phyloP scores from a whole-genome alignment of 2,888 invertebrate genomes.

The Macrophya annulata region DNA sequence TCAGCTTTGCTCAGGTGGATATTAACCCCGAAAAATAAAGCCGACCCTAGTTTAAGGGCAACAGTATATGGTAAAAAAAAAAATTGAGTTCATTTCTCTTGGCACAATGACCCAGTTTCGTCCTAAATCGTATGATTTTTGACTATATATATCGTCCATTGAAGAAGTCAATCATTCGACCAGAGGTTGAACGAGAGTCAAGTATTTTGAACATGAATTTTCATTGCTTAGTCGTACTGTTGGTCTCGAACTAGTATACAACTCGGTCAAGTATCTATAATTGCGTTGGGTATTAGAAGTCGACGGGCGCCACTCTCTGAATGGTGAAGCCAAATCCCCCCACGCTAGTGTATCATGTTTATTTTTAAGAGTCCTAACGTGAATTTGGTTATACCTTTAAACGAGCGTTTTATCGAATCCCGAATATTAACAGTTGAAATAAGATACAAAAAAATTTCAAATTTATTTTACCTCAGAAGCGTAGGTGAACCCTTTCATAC shows the following conservation, averaged over 20 bases:
- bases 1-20: not conserved
- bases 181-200: conserved; percentile 16
- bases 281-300: conserved; percentile 22
- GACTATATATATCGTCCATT: not conserved
- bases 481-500: not conserved
- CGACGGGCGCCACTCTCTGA: conserved; percentile 25
- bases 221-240: conserved; percentile 29
- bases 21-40: conserved; percentile 10
- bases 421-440: too few relatives aligned
- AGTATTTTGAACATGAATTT: conserved; percentile 35
- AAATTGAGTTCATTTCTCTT: not conserved
- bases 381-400: not conserved
- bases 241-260: conserved; percentile 19
- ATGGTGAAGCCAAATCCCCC: conserved; percentile 13
- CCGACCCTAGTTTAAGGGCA: not conserved
- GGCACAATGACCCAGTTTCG: not conserved
- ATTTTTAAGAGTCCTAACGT: conserved; percentile 11
- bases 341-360: conserved; percentile 31
- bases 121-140: not conserved
- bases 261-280: conserved; percentile 38
- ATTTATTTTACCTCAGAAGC: not conserved
- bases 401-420: not conserved
- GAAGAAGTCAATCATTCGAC: not conserved
- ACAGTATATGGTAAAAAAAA: not conserved
- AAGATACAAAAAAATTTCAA: not conserved